These are phyloP conservation scores for Tragopan temminckii DNA, from an alignment of 2,797 vertebrate species.

Conservation along the genomic window DNA sequence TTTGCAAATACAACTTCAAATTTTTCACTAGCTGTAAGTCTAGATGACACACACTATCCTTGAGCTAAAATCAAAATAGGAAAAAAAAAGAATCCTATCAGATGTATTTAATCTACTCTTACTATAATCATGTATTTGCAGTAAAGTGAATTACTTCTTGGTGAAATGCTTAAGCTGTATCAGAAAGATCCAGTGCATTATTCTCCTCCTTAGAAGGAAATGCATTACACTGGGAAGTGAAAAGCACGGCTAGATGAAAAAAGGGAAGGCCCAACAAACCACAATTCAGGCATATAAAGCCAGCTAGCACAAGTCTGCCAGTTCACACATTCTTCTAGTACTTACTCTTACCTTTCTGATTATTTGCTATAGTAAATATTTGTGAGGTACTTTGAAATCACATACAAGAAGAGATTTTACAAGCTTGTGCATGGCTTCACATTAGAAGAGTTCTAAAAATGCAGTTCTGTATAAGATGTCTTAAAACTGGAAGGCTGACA, in stretches of 20 bases:
- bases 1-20: background rate
- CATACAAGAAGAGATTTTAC: background rate
- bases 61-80: background rate
- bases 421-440: background rate
- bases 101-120: background rate
- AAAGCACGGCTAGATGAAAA: background rate
- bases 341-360: background rate
- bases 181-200: background rate
- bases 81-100: background rate
- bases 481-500: background rate
- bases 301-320: background rate
- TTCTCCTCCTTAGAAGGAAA: background rate
- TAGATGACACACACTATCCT: background rate
- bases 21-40: background rate
- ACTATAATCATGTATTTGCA: background rate
- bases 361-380: background rate
- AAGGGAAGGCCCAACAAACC: background rate
- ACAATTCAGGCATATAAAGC: background rate
- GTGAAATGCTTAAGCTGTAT: background rate
- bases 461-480: background rate
- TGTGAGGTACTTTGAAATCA: background rate
- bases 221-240: background rate
- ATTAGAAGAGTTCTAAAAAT: background rate
- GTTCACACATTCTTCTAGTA: background rate
- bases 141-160: background rate